Percentiles rank a stretch among this genome's conserved stretches.
Conservation (phyloP, 2,888 invertebrate species). For the Sepioteuthis lessoniana region DNA sequence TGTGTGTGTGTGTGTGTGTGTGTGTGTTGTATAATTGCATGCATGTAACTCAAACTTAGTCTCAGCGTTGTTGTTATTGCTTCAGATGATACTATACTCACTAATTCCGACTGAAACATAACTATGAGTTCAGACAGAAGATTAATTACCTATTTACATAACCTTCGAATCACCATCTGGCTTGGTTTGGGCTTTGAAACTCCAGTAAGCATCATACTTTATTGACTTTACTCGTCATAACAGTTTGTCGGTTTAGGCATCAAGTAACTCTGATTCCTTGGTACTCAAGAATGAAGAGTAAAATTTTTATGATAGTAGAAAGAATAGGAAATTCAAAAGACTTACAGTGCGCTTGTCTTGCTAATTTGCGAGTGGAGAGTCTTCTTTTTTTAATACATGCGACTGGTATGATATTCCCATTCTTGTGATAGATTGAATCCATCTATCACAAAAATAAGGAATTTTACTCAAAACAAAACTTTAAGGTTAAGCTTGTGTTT, state of each 20-base stretch:
- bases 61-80: not conserved
- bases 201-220: not conserved
- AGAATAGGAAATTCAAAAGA: not conserved
- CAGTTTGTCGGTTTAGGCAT: not conserved
- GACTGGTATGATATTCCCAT: too few species aligned
- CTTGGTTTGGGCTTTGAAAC: not conserved
- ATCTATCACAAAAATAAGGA: too few species aligned
- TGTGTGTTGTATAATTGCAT: not conserved
- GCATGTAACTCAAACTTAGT: not conserved
- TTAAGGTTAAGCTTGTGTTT: too few species aligned
- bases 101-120: not conserved
- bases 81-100: not conserved
- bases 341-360: not conserved
- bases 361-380: too few species aligned
- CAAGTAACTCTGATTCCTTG: not conserved
- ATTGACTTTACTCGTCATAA: not conserved
- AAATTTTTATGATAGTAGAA: not conserved
- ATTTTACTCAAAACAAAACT: too few species aligned
- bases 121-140: not conserved
- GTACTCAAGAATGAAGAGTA: not conserved
- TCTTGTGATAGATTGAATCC: too few species aligned
- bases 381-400: too few species aligned
- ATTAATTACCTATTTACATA: conserved; percentile 21
- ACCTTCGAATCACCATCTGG: conserved; percentile 15
- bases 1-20: not conserved